Conservation (phyloP, 2,113 vertebrate species). For the Odontesthes bonariensis region DNA sequence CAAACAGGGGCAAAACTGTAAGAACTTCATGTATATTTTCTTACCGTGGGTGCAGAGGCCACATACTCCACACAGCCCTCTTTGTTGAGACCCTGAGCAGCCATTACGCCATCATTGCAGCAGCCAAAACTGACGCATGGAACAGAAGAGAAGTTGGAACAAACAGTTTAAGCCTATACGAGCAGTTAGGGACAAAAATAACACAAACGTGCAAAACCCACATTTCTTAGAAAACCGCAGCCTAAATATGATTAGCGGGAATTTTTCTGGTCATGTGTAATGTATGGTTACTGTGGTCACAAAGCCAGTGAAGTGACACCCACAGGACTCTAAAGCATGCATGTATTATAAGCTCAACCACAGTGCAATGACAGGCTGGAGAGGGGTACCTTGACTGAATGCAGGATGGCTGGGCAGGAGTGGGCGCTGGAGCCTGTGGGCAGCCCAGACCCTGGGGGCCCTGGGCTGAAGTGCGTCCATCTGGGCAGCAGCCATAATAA, state of each 20-base stretch:
- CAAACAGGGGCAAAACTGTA: neutral
- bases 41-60: constrained; percentile 75
- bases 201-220: neutral
- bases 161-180: constrained; percentile 19
- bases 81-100: constrained; percentile 84
- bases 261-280: neutral
- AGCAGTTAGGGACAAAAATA: constrained; percentile 16
- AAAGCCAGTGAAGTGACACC: constrained; percentile 9
- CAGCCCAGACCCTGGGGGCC: constrained; percentile 65
- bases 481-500: constrained; percentile 73
- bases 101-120: constrained; percentile 87
- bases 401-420: constrained; percentile 53
- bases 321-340: constrained; percentile 1
- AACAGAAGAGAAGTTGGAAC: neutral
- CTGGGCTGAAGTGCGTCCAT: constrained; percentile 60
- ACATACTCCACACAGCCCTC: constrained; percentile 83
- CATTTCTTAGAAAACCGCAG: constrained; percentile 23
- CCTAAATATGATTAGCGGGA: neutral
- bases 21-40: constrained; percentile 27
- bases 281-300: constrained; percentile 23
- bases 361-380: constrained; percentile 19
- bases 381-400: constrained; percentile 67
- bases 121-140: constrained; percentile 87
- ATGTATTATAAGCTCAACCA: neutral
- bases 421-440: constrained; percentile 14